These are phyloP conservation scores for Schizopygopsis malacanthus DNA, from an alignment of 2,797 vertebrate species.

Conservation along the genomic window DNA sequence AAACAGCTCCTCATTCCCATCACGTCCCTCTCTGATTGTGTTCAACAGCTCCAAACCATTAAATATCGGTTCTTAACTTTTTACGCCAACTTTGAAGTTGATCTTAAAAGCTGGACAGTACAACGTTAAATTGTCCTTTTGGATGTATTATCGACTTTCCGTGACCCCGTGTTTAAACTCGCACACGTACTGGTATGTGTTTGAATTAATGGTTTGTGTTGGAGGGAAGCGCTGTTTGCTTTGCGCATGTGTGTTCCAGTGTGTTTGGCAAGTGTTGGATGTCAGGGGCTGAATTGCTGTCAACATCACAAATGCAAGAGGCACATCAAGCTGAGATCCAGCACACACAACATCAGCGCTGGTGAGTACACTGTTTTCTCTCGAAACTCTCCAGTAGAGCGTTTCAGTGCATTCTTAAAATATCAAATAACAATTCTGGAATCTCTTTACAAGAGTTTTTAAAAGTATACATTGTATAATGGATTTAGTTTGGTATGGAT, in stretches of 20 bases:
- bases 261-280: constrained; percentile 64
- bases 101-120: constrained; percentile 3
- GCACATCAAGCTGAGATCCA: constrained; percentile 62
- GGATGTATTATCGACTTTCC: constrained; percentile 8
- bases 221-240: constrained; percentile 57
- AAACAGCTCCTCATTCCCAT: constrained; percentile 9
- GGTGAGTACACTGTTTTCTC: constrained; percentile 69
- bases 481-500: background rate
- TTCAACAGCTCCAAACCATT: background rate
- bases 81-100: background rate
- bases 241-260: constrained; percentile 57
- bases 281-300: constrained; percentile 69
- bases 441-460: background rate
- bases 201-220: constrained; percentile 62
- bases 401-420: background rate
- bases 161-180: constrained; percentile 18
- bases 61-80: background rate
- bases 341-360: constrained; percentile 60
- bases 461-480: background rate
- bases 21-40: background rate
- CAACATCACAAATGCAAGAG: constrained; percentile 68
- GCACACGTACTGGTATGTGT: constrained; percentile 51
- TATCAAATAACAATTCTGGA: background rate
- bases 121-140: background rate
- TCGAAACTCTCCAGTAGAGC: background rate